Evolutionary conservation across 2,888 invertebrate genomes (phyloP), one percentile per base, ranked within the genome.

Genomic region (Standfussiana lucernea): DNA sequence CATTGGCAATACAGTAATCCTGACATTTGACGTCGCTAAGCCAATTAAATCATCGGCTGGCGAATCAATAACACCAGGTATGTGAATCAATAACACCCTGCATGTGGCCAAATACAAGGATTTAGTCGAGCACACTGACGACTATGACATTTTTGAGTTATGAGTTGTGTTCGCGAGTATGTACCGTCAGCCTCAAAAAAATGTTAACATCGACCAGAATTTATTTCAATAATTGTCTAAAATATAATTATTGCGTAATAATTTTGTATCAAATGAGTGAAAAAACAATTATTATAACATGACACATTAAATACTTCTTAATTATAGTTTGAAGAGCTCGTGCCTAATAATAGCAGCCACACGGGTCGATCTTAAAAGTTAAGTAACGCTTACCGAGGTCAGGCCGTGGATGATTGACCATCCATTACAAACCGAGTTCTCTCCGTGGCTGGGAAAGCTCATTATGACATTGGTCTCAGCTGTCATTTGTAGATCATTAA

Each of bases 41-140:
- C 78, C 74, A 82, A 82, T 87, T 79, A 77, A 82, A 77, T 79
- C 72, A 79, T 64, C 69, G 66, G 65, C 28, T 76, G 40, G 65
- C 40, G 70, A 81, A 77, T 77, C 79, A 80, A 75, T 84, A 82
- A 65, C 73, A 78, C 53, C 65, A 45, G 61, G 66, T 72, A 65
- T 64, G 65, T 75, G 72, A 53, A 77, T 77, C 77, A 80, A 77
- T 84, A 79, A 70, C 71, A 78, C 62, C 62, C 61, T 65, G 69
- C 47, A 68, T 64, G 64, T 73, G 72, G 53, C 40, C 61, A 61
- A 75, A 82, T 76, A 78, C 74, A 72, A 62, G 64, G 85, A 61
- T 76, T 78, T 69, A 73, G 70, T 67, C 28, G 32, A 72, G 59
- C 67, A 4, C 62, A 66, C 70, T 71, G 75, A 71, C 47, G 59